Evolutionary conservation across 1,140 invertebrate species (phyloP).

Genomic region (Zaprionus nigranus): DNA sequence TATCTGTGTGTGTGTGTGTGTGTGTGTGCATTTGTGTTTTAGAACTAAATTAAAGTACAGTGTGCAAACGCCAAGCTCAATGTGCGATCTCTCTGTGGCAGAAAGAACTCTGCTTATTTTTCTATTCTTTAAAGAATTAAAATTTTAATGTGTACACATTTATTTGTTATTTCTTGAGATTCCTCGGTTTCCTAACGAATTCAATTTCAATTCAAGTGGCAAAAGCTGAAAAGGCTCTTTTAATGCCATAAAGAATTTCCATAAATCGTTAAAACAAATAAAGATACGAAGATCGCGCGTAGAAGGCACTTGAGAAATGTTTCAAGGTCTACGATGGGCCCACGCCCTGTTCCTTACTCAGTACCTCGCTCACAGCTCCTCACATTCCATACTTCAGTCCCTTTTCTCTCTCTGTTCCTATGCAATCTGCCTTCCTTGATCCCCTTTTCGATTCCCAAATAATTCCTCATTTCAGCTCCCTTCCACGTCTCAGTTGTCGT

Average conservation of each 20-base stretch:
- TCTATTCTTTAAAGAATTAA: neutral
- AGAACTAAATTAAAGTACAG: neutral
- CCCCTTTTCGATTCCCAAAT: neutral
- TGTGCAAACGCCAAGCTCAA: neutral
- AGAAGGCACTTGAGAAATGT: neutral
- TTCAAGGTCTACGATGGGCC: neutral
- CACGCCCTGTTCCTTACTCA: neutral
- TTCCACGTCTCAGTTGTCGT: neutral
- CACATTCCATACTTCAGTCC: too few relatives aligned
- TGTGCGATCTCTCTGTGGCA: neutral
- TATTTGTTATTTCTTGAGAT: neutral
- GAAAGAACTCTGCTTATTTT: neutral
- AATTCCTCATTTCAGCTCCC: neutral
- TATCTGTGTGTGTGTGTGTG: conserved; percentile 13
- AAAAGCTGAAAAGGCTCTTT: neutral
- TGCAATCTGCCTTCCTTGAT: too few relatives aligned
- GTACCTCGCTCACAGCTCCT: neutral
- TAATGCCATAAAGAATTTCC: neutral
- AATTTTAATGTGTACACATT: neutral
- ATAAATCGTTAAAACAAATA: too few relatives aligned
- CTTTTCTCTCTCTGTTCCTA: too few relatives aligned
- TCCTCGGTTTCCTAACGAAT: neutral
- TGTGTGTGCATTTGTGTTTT: neutral
- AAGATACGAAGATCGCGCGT: neutral
- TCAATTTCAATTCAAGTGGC: neutral